These are phyloP conservation scores for Melieria omissa DNA, from an alignment of 2,888 invertebrate species.

Conservation along the genomic window DNA sequence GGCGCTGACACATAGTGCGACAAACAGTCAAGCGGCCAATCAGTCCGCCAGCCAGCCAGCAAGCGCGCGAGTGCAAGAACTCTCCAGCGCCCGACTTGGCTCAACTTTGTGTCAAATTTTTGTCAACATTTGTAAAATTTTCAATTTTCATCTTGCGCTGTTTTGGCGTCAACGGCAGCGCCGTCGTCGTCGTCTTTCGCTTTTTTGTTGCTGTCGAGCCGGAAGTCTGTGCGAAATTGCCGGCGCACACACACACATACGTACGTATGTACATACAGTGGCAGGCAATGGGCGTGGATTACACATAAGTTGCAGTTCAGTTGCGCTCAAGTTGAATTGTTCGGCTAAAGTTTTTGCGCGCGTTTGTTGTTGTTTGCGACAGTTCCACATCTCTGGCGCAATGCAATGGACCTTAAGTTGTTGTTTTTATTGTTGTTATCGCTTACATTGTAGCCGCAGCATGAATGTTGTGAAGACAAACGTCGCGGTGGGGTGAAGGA, in stretches of 20 bases:
- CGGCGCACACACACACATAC: conserved; percentile 1
- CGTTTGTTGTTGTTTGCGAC: no score
- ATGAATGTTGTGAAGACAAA: no score
- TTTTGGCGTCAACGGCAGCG: background rate
- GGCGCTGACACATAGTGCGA: background rate
- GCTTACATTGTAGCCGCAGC: no score
- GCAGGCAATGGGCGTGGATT: no score
- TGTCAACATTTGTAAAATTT: conserved; percentile 29
- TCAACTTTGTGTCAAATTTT: conserved; percentile 32
- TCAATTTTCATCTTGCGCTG: conserved; percentile 19
- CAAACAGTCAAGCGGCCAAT: background rate
- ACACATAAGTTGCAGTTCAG: no score
- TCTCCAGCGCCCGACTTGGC: background rate
- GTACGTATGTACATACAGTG: background rate
- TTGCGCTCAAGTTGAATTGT: no score
- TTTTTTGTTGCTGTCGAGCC: conserved; percentile 8
- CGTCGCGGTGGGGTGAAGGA: no score
- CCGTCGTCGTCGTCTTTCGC: background rate
- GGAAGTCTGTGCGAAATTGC: conserved; percentile 20
- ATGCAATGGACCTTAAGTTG: no score
- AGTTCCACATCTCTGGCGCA: no score
- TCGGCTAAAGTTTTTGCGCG: no score
- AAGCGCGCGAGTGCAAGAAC: background rate
- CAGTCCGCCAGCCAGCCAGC: background rate
- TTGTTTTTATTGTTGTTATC: no score